Base-by-base conservation (phyloP, 2,888 invertebrate species). In the Meandrusa payeni region DNA sequence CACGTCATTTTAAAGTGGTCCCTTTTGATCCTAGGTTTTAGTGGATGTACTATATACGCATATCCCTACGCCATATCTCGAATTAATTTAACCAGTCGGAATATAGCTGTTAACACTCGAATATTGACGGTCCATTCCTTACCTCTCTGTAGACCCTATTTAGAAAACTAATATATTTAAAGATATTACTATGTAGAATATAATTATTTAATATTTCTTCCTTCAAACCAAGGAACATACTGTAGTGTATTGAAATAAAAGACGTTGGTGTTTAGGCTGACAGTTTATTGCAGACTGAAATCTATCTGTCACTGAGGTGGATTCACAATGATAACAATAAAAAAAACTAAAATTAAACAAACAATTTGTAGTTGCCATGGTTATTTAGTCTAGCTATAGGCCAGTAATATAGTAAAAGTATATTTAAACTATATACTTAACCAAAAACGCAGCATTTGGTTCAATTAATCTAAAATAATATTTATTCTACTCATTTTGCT, bases 91-190 rank as follows among this genome's bases (percentile, higher is more conserved):
- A 4, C 6, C 36, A 11, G 9, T 43, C 12, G 2, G 12, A 26
- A 12, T 4, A 51, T 54, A 52, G 34, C 56, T 56, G 22, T 40
- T 37, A 40, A 34, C 46, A 57, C 57, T 22, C 13, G 12, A 60
- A 59, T 57, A 67, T 64, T 62, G 55, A 59, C 62, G 73, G 73
- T 71, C 71, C 74, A 76, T 61, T 51, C 47, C 63, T 67, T 76
- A 75, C 72, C 74, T 76, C 62, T 65, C 52, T 58, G 52, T 50
- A 45, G 28, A 37, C n/a, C 15, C 20, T 39, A 22, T 31, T 43
- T 26, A 43, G 31, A 31, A 12, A 20, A 5, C 26, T 2, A 10
- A 17, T 12, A 13, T 11, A n/a, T 2, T 3, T 31, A 27, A 29
- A 11, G 9, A 27, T 10, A 15, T n/a, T n/a, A 15, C 2, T 15